Conservation (phyloP, 2,797 vertebrate species). For the Phylloscopus collybita region DNA sequence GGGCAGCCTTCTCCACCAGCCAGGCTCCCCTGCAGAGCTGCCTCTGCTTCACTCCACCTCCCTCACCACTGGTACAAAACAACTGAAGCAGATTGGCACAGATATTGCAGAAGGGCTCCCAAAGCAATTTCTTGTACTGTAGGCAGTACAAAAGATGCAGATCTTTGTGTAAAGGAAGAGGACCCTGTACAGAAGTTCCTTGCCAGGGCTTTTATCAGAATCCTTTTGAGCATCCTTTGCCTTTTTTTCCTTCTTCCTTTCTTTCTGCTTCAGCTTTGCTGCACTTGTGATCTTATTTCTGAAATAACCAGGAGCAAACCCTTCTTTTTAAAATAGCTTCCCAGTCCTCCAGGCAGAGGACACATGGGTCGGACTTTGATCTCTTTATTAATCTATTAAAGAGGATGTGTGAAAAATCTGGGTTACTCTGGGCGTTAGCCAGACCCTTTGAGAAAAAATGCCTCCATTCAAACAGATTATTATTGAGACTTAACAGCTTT, state of each 20-base stretch:
- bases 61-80: background rate
- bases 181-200: background rate
- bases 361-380: background rate
- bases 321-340: slow-evolving; percentile 42
- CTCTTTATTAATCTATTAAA: slow-evolving; percentile 42
- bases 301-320: slow-evolving; percentile 36
- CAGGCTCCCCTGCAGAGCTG: background rate
- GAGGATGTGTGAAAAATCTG: slow-evolving; percentile 29
- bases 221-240: slow-evolving; percentile 16
- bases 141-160: background rate
- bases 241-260: slow-evolving; percentile 16
- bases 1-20: background rate
- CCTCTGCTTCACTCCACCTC: background rate
- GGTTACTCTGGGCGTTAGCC: slow-evolving; percentile 8
- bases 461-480: background rate
- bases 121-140: background rate
- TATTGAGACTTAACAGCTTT: background rate
- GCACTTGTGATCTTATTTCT: slow-evolving; percentile 24
- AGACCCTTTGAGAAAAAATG: background rate
- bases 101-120: background rate
- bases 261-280: background rate
- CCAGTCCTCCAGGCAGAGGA: background rate
- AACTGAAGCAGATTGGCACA: background rate
- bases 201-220: background rate
- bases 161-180: background rate